Conservation (phyloP, 2,797 vertebrate genomes). For the Pipistrellus pipistrellus region DNA sequence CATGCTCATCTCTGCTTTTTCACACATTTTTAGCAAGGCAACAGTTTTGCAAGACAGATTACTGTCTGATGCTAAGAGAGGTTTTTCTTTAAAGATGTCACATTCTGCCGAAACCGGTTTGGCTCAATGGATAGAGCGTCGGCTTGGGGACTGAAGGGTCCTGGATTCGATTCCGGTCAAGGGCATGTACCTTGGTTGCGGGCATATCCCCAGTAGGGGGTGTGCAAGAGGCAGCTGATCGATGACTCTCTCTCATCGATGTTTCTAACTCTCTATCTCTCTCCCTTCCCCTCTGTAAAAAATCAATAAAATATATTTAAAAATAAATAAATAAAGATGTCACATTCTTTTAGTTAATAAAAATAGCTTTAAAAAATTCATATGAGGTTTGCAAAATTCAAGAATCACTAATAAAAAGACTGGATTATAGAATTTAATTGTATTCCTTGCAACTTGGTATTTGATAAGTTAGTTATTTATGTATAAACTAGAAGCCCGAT, state of each 20-base stretch:
- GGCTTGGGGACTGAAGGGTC: no score
- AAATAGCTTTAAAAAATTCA: conserved; percentile 58
- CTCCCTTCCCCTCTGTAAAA: no score
- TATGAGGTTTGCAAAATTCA: neutral
- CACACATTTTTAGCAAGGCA: conserved; percentile 25
- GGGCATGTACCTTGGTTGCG: no score
- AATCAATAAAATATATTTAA: no score
- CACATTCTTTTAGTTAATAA: conserved; percentile 56
- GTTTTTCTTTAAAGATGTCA: conserved; percentile 56
- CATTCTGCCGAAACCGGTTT: no score
- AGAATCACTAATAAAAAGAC: conserved; percentile 38
- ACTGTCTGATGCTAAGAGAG: neutral
- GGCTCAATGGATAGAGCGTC: no score
- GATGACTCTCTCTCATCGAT: no score
- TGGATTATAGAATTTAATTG: conserved; percentile 63
- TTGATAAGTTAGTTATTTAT: conserved; percentile 48
- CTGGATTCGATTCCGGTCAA: no score
- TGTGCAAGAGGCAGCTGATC: no score
- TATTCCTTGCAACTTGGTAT: conserved; percentile 49
- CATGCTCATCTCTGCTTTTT: neutral
- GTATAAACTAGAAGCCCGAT: neutral
- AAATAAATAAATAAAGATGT: no score
- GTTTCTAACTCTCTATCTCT: no score
- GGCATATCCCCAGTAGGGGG: no score
- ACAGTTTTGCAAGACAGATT: neutral